These are phyloP conservation scores for Cacoxenus indagator DNA, from an alignment of 2,888 invertebrate species.

Conservation along the genomic window DNA sequence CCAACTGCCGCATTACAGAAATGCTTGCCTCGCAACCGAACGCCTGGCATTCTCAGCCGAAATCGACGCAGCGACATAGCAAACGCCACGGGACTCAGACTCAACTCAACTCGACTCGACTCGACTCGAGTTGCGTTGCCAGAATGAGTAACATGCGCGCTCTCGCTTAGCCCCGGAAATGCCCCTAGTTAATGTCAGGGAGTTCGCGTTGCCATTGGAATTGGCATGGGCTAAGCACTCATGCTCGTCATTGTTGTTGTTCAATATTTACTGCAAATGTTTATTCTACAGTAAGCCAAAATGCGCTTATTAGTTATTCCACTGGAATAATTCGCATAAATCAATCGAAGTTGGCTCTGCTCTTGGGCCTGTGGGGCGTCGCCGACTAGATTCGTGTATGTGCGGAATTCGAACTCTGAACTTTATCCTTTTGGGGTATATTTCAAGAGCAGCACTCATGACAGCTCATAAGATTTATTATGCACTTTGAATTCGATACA, in stretches of 20 bases:
- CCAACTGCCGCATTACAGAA: constrained; percentile 41
- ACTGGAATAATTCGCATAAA: constrained; percentile 11
- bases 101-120: background rate
- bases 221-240: background rate
- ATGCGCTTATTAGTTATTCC: constrained; percentile 15
- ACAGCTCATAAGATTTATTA: background rate
- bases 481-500: background rate
- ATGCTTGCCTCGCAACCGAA: constrained; percentile 29
- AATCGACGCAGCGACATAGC: background rate
- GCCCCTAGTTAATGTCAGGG: constrained; percentile 14
- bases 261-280: background rate
- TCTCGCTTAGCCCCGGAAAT: constrained; percentile 8
- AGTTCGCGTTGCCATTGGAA: background rate
- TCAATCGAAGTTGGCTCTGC: background rate
- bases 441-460: background rate
- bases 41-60: constrained; percentile 13
- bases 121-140: background rate
- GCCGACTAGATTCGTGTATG: background rate
- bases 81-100: background rate
- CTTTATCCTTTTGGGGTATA: constrained; percentile 11
- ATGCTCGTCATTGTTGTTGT: background rate
- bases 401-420: constrained; percentile 18
- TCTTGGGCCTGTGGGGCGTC: constrained; percentile 22
- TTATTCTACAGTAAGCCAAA: constrained; percentile 4
- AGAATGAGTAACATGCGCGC: background rate